These are phyloP conservation scores for Cyprinodon variegatus DNA, from an alignment of 2,113 vertebrate species.

Conservation along the genomic window DNA sequence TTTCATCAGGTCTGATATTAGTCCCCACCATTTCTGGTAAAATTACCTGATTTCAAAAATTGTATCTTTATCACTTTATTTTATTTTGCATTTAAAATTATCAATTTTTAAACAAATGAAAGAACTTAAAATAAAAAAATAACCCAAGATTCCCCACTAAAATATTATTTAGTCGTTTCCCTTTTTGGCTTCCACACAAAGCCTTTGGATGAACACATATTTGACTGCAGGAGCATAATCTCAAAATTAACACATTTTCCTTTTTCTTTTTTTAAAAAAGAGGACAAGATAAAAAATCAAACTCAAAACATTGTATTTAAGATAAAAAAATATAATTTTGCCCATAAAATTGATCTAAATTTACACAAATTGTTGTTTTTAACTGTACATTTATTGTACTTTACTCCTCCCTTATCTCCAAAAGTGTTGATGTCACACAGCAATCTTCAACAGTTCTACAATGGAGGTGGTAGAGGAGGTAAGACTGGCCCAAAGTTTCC, in stretches of 20 bases:
- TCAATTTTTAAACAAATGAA: background rate
- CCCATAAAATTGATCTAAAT: background rate
- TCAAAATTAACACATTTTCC: too few relatives aligned
- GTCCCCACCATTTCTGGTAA: conserved; percentile 44
- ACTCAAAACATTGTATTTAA: too few relatives aligned
- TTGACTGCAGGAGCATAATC: too few relatives aligned
- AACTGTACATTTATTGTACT: conserved; percentile 75
- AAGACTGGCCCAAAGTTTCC: conserved; percentile 71
- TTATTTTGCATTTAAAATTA: background rate
- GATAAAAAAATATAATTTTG: background rate
- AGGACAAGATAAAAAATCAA: too few relatives aligned
- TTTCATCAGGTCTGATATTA: conserved; percentile 50
- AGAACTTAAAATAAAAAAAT: background rate
- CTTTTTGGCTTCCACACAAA: background rate
- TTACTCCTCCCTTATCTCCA: conserved; percentile 67
- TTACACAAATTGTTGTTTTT: conserved; percentile 62
- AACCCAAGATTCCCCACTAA: background rate
- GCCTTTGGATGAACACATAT: too few relatives aligned
- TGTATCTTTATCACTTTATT: too few relatives aligned
- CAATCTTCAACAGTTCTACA: conserved; percentile 85
- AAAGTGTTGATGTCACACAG: conserved; percentile 85
- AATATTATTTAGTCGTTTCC: background rate
- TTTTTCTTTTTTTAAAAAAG: too few relatives aligned
- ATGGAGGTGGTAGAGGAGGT: conserved; percentile 87
- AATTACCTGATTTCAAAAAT: background rate